Percentiles rank a stretch among this genome's conserved stretches.
Evolutionary conservation across 2,888 invertebrate species (phyloP).

Genomic region (Xylota sylvarum): DNA sequence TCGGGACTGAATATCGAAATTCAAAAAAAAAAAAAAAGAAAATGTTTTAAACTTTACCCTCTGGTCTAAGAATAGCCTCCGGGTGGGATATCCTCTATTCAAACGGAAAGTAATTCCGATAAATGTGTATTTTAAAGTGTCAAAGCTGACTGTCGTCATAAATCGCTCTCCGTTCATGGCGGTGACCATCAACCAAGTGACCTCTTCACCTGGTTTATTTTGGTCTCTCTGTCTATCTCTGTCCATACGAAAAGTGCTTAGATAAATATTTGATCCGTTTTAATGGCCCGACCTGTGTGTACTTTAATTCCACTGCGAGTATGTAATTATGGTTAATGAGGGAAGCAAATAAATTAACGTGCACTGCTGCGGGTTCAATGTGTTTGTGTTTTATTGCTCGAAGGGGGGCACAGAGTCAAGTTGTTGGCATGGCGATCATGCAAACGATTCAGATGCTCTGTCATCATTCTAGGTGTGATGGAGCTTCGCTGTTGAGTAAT

Average conservation of each 20-base stretch:
- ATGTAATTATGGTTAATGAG: conserved; percentile 70
- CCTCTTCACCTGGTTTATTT: conserved; percentile 70
- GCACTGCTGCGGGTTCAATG: conserved; percentile 17
- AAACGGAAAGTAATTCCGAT: conserved; percentile 1
- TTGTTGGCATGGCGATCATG: conserved; percentile 32
- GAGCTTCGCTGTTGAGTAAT: conserved; percentile 18
- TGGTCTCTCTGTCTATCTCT: neutral
- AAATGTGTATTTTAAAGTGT: neutral
- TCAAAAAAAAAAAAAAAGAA: neutral
- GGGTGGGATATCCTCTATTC: conserved; percentile 9
- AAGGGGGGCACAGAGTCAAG: conserved; percentile 34
- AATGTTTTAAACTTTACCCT: conserved; percentile 2
- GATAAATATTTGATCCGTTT: conserved; percentile 67
- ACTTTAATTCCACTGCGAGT: conserved; percentile 27
- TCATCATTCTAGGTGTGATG: conserved; percentile 17
- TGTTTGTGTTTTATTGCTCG: conserved; percentile 18
- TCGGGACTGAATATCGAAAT: conserved; percentile 4
- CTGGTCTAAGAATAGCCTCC: conserved; percentile 1
- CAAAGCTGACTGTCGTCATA: conserved; percentile 11
- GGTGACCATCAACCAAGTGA: conserved; percentile 39
- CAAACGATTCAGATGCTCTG: conserved; percentile 32
- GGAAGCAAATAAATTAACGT: conserved; percentile 70
- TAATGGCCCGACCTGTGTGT: conserved; percentile 58
- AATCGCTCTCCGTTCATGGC: neutral
- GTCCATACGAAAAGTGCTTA: conserved; percentile 35